phyloP scores from a whole-genome alignment of 2,888 invertebrate genomes.

The Nymphalis urticae region DNA sequence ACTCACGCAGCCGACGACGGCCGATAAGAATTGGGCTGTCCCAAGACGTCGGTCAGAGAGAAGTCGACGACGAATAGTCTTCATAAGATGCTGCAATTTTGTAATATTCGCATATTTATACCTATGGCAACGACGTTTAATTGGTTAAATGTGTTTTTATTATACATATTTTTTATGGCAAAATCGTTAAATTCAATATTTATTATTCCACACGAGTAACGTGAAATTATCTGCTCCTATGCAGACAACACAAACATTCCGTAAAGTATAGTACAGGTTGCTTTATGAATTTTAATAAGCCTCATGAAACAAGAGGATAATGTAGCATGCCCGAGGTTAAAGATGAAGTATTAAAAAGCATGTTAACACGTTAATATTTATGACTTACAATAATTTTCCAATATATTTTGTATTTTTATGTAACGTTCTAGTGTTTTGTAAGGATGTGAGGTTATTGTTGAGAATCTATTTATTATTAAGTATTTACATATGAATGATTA shows the following conservation, averaged over 20 bases:
- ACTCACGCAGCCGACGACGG: constrained; percentile 77
- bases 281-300: constrained; percentile 33
- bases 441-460: background rate
- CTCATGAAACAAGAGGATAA: constrained; percentile 24
- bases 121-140: constrained; percentile 77
- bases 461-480: background rate
- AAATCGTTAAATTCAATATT: too few species aligned
- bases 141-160: constrained; percentile 63
- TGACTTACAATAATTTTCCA: background rate
- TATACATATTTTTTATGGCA: constrained; percentile 17
- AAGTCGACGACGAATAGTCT: constrained; percentile 87
- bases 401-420: background rate
- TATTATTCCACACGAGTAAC: background rate
- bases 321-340: constrained; percentile 6
- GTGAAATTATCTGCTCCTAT: constrained; percentile 14
- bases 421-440: background rate
- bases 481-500: too few species aligned
- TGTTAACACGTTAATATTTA: background rate
- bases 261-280: constrained; percentile 19
- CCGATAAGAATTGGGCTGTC: constrained; percentile 74
- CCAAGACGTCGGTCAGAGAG: constrained; percentile 83
- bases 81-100: constrained; percentile 86
- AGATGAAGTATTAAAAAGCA: background rate
- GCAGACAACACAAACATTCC: constrained; percentile 18
- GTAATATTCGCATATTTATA: constrained; percentile 80